Evolutionary conservation across 2,113 vertebrate genomes (phyloP).

Genomic region (Eurypyga helias): DNA sequence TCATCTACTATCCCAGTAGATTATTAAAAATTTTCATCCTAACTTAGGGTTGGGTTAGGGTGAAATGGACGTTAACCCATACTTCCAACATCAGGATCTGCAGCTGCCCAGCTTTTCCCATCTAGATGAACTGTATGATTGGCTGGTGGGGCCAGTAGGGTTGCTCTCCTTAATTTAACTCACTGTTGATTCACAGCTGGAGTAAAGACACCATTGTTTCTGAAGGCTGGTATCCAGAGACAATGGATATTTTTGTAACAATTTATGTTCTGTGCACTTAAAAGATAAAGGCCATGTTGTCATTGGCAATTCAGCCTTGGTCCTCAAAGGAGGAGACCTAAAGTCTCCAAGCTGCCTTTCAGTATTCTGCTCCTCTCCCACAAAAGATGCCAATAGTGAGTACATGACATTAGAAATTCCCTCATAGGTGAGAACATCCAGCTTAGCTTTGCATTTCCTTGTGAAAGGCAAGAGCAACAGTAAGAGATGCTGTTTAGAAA

Average conservation of each 20-base stretch:
- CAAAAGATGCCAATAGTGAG: neutral
- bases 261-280: neutral
- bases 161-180: neutral
- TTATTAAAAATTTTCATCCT: neutral
- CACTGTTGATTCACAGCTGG: neutral
- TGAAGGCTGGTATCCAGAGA: neutral
- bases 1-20: neutral
- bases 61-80: neutral
- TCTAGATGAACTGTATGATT: neutral
- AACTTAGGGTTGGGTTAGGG: too few species aligned
- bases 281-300: neutral
- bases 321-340: neutral
- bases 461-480: neutral
- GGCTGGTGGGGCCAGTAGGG: too few species aligned
- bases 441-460: neutral
- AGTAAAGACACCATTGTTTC: neutral
- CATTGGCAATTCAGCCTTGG: neutral
- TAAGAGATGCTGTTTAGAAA: neutral
- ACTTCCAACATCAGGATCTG: neutral
- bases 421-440: neutral
- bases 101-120: neutral
- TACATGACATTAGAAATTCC: neutral
- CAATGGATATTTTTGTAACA: neutral
- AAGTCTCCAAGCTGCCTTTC: neutral
- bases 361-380: neutral